Conservation (phyloP, 2,888 invertebrate species). For the Crepidodera aurea region DNA sequence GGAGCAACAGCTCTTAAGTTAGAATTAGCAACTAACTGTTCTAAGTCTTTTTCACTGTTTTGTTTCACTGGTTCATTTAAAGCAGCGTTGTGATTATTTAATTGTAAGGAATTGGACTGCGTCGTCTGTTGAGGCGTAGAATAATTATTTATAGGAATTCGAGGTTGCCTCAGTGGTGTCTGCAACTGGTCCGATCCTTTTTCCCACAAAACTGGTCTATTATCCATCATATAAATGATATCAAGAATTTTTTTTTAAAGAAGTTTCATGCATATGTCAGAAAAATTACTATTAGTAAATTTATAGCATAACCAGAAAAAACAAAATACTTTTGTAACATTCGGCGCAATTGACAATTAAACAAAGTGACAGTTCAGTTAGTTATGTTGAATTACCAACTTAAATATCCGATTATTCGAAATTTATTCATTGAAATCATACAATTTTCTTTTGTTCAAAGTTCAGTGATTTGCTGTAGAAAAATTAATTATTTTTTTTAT, state of each 20-base stretch:
- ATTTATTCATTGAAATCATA: too few species aligned
- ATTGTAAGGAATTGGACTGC: conserved; percentile 11
- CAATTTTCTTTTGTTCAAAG: too few species aligned
- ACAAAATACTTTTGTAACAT: conserved; percentile 17
- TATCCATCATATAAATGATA: conserved; percentile 32
- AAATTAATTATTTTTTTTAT: too few species aligned
- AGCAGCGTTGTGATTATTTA: conserved; percentile 3
- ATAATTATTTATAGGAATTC: conserved; percentile 17
- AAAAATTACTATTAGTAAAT: conserved; percentile 12
- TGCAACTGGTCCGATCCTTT: conserved; percentile 14
- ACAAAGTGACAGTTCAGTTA: not conserved
- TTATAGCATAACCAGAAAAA: conserved; percentile 11
- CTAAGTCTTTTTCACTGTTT: conserved; percentile 27
- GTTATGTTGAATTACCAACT: too few species aligned
- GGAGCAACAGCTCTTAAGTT: conserved; percentile 67
- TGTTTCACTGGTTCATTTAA: conserved; percentile 6
- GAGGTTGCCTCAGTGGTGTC: conserved; percentile 32
- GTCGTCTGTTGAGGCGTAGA: conserved; percentile 15
- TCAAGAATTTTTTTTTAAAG: conserved; percentile 1
- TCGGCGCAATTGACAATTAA: conserved; percentile 16
- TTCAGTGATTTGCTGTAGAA: too few species aligned
- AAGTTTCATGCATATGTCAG: conserved; percentile 16
- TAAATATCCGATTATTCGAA: too few species aligned
- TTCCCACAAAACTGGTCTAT: conserved; percentile 35
- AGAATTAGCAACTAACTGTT: conserved; percentile 44